Evolutionary conservation across 2,113 vertebrate genomes (phyloP).

Genomic region (Bettongia penicillata): DNA sequence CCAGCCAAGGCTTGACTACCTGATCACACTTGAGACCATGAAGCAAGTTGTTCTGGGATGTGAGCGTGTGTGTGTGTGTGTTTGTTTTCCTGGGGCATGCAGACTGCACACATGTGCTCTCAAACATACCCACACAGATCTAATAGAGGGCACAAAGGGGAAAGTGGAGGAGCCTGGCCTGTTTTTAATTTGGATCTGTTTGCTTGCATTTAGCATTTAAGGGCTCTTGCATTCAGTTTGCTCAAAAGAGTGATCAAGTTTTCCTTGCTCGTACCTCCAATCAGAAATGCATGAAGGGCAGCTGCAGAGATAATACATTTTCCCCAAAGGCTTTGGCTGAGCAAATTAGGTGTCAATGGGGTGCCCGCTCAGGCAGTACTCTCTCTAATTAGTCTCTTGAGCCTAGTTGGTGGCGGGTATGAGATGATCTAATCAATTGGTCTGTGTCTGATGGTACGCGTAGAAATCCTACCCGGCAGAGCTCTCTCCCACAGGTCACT

Average conservation of each 20-base stretch:
- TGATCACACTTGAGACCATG: neutral
- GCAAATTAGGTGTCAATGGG: slow-evolving; percentile 94
- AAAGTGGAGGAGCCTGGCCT: slow-evolving; percentile 71
- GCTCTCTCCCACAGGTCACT: slow-evolving; percentile 89
- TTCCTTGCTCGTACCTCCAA: slow-evolving; percentile 86
- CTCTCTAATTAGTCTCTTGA: slow-evolving; percentile 93
- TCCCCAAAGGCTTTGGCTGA: slow-evolving; percentile 91
- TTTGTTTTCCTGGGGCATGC: neutral
- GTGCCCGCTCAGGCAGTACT: slow-evolving; percentile 90
- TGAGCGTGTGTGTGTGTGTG: neutral
- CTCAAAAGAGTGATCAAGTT: slow-evolving; percentile 85
- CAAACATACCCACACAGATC: slow-evolving; percentile 47
- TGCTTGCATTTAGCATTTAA: slow-evolving; percentile 85
- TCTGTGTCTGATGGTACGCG: slow-evolving; percentile 89
- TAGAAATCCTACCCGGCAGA: slow-evolving; percentile 88
- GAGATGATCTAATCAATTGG: slow-evolving; percentile 93
- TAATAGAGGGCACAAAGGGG: slow-evolving; percentile 52
- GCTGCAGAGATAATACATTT: slow-evolving; percentile 92
- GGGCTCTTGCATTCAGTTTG: slow-evolving; percentile 85
- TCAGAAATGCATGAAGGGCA: slow-evolving; percentile 90
- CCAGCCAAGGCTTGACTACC: neutral
- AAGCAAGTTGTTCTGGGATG: neutral
- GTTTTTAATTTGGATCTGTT: slow-evolving; percentile 83
- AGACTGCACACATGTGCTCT: neutral
- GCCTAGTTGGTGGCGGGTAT: slow-evolving; percentile 91